These are phyloP conservation scores for Eristalis pertinax DNA, from an alignment of 2,888 invertebrate species.

Conservation along the genomic window DNA sequence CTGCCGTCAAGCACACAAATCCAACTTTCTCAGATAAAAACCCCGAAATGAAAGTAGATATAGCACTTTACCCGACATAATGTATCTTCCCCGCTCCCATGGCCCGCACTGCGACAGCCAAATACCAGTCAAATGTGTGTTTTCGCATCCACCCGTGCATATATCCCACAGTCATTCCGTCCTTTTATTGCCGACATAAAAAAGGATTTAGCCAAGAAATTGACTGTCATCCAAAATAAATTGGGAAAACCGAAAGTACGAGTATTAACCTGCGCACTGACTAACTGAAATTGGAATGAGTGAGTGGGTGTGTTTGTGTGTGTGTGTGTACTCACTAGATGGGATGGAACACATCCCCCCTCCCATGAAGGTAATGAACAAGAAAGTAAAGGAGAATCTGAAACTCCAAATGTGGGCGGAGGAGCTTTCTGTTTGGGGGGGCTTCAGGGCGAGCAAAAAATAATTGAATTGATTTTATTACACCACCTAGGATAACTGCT, in stretches of 20 bases:
- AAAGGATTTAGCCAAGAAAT: slow-evolving; percentile 73
- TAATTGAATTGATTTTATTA: slow-evolving; percentile 71
- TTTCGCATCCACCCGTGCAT: slow-evolving; percentile 8
- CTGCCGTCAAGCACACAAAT: slow-evolving; percentile 22
- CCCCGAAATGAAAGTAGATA: slow-evolving; percentile 13
- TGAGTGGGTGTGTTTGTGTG: background rate
- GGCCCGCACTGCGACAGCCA: background rate
- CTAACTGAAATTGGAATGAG: background rate
- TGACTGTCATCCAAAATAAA: slow-evolving; percentile 73
- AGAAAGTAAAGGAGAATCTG: background rate
- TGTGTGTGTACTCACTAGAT: background rate
- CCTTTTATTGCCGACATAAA: slow-evolving; percentile 74
- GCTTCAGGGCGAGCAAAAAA: slow-evolving; percentile 35
- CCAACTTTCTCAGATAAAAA: slow-evolving; percentile 31
- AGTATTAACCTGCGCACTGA: slow-evolving; percentile 46
- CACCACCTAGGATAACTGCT: slow-evolving; percentile 51
- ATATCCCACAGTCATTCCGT: slow-evolving; percentile 60
- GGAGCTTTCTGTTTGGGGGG: background rate
- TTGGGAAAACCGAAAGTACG: slow-evolving; percentile 67
- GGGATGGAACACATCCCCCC: too few relatives aligned
- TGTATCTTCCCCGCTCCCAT: background rate
- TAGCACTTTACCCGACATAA: slow-evolving; percentile 40
- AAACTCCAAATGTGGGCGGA: slow-evolving; percentile 9
- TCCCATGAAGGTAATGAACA: background rate
- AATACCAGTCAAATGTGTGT: slow-evolving; percentile 14